A percentile compares a stretch with the other conserved stretches of the same genome.
phyloP scores from a whole-genome alignment of 2,888 invertebrate species.

The Ichneumoninae sp. region DNA sequence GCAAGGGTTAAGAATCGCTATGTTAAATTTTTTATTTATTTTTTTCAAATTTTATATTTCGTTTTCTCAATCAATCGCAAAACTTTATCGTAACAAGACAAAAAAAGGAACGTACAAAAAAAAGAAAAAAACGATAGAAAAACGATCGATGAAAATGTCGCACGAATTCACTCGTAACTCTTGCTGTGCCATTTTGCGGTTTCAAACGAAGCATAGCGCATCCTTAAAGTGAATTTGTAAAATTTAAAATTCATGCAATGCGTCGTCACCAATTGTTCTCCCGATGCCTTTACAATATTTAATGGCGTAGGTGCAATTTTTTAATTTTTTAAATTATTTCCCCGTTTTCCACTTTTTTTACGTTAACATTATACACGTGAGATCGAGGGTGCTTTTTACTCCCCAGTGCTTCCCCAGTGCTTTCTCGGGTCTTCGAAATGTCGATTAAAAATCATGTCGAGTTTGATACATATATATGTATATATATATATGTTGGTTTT shows the following conservation, averaged over 20 bases:
- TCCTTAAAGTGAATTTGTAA: slow-evolving; percentile 67
- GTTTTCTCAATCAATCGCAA: slow-evolving; percentile 16
- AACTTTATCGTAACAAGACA: slow-evolving; percentile 26
- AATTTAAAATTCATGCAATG: slow-evolving; percentile 61
- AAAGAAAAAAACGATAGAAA: slow-evolving; percentile 25
- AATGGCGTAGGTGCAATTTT: slow-evolving; percentile 41
- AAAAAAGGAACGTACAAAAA: slow-evolving; percentile 7
- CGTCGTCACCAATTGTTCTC: slow-evolving; percentile 24
- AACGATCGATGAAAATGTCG: background rate
- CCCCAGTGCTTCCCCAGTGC: slow-evolving; percentile 29
- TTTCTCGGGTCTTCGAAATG: slow-evolving; percentile 44
- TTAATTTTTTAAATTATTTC: slow-evolving; percentile 18
- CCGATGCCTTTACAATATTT: slow-evolving; percentile 43
- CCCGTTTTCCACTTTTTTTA: slow-evolving; percentile 8
- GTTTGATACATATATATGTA: slow-evolving; percentile 39
- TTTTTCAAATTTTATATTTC: slow-evolving; percentile 10
- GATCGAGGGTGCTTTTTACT: slow-evolving; percentile 9
- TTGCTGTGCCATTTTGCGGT: slow-evolving; percentile 69
- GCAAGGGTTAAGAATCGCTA: slow-evolving; percentile 76
- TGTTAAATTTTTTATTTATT: slow-evolving; percentile 31
- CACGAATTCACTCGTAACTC: slow-evolving; percentile 65
- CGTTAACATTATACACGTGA: slow-evolving; percentile 17
- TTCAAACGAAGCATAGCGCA: slow-evolving; percentile 71
- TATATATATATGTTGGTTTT: slow-evolving; percentile 14
- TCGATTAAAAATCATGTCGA: slow-evolving; percentile 20